These are phyloP conservation scores for Copidosoma floridanum DNA, from an alignment of 1,140 invertebrate species.

Conservation along the genomic window DNA sequence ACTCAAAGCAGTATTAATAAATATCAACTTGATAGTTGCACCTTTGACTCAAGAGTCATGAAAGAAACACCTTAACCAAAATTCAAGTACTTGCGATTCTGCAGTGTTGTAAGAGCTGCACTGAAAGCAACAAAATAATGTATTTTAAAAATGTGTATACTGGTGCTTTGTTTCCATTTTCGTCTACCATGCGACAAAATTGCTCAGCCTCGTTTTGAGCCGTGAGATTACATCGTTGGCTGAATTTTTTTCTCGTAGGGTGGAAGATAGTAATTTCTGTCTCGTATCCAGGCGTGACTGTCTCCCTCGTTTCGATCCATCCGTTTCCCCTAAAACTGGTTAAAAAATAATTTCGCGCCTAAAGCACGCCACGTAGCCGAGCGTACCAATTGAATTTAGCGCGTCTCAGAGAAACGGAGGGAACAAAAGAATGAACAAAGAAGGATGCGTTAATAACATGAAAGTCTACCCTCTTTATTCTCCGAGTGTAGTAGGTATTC, in stretches of 20 bases:
- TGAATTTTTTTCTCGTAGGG: not conserved
- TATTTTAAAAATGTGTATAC: no score
- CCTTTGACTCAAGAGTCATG: no score
- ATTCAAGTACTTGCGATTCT: no score
- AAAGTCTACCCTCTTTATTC: no score
- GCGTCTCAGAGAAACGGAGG: conserved; percentile 4
- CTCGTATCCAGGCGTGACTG: not conserved
- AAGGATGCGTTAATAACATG: no score
- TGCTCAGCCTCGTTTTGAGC: not conserved
- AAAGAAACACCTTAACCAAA: no score
- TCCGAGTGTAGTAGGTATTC: not conserved
- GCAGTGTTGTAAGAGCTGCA: no score
- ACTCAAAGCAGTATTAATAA: no score
- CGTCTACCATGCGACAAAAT: not conserved
- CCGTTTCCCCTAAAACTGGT: not conserved
- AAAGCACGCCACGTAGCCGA: not conserved
- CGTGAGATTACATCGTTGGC: no score
- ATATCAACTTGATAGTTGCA: no score
- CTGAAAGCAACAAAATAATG: no score
- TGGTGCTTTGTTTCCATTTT: no score
- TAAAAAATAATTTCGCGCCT: conserved; percentile 13
- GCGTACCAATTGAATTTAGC: conserved; percentile 3
- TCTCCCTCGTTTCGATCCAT: not conserved
- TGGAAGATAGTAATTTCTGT: conserved; percentile 6
- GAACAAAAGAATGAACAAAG: not conserved